A percentile compares a stretch with the other conserved stretches of the same genome.
Evolutionary conservation across 1,140 invertebrate species (phyloP).

Genomic region (Procambarus clarkii): DNA sequence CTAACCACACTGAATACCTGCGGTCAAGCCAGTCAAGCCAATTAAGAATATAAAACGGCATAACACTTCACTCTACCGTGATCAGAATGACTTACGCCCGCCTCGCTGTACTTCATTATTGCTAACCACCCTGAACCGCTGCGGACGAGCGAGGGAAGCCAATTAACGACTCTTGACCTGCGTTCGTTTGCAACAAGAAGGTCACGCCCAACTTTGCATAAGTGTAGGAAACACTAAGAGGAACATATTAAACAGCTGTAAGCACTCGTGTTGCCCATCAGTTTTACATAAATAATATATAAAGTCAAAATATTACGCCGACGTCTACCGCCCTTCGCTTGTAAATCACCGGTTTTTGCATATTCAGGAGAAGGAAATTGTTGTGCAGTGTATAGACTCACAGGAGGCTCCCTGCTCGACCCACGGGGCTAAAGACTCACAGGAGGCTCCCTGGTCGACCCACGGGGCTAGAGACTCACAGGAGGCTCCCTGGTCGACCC

Average conservation of each 20-base stretch:
- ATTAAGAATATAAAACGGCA: too few relatives aligned
- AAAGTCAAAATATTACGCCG: not conserved
- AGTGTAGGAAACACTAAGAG: not conserved
- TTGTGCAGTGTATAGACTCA: not conserved
- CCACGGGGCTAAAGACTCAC: not conserved
- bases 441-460: too few relatives aligned
- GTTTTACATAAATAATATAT: conserved; percentile 14
- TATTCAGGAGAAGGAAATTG: conserved; percentile 5
- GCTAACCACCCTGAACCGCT: too few relatives aligned
- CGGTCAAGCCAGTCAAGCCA: too few relatives aligned
- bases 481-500: too few relatives aligned
- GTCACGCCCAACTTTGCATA: not conserved
- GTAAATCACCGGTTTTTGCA: conserved; percentile 4
- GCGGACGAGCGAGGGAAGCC: not conserved
- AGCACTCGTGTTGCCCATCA: not conserved
- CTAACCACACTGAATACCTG: too few relatives aligned
- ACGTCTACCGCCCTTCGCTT: not conserved
- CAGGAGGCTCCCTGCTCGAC: not conserved
- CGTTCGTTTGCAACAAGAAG: not conserved
- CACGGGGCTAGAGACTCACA: too few relatives aligned
- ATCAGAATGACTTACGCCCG: too few relatives aligned
- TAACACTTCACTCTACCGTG: too few relatives aligned
- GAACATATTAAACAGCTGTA: conserved; percentile 6
- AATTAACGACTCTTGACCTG: not conserved
- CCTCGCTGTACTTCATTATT: too few relatives aligned